Conservation (phyloP, 2,797 vertebrate genomes). For the Amphiprion clarkii region DNA sequence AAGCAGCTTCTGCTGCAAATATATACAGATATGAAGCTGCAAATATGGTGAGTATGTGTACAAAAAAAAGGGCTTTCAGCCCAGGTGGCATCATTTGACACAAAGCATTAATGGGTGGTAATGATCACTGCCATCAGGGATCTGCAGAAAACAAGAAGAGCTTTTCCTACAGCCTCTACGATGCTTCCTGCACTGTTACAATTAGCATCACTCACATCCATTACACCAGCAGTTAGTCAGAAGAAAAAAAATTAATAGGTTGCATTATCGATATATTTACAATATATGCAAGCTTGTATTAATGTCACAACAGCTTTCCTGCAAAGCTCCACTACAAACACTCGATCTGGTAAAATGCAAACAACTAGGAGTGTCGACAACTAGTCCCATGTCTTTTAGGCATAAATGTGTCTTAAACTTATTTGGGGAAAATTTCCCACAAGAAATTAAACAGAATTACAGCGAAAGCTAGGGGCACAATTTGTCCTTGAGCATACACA, state of each 20-base stretch:
- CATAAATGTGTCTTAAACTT: conserved; percentile 57
- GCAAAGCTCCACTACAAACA: conserved; percentile 32
- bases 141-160: conserved; percentile 58
- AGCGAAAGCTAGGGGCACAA: conserved; percentile 51
- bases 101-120: conserved; percentile 68
- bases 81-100: conserved; percentile 61
- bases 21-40: background rate
- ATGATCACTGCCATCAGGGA: conserved; percentile 62
- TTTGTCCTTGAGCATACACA: conserved; percentile 55
- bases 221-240: conserved; percentile 52
- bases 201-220: conserved; percentile 60
- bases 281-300: conserved; percentile 30
- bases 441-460: conserved; percentile 67
- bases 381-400: conserved; percentile 32
- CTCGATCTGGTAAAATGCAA: conserved; percentile 43
- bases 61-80: conserved; percentile 31
- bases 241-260: conserved; percentile 32
- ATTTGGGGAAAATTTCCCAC: conserved; percentile 25
- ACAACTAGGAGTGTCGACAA: conserved; percentile 21
- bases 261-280: conserved; percentile 38
- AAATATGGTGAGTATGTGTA: conserved; percentile 6
- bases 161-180: conserved; percentile 25
- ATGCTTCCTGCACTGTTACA: conserved; percentile 52
- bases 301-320: conserved; percentile 25
- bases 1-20: background rate